Base-by-base conservation (phyloP, 2,888 invertebrate species). In the Camptogramma bilineatum region DNA sequence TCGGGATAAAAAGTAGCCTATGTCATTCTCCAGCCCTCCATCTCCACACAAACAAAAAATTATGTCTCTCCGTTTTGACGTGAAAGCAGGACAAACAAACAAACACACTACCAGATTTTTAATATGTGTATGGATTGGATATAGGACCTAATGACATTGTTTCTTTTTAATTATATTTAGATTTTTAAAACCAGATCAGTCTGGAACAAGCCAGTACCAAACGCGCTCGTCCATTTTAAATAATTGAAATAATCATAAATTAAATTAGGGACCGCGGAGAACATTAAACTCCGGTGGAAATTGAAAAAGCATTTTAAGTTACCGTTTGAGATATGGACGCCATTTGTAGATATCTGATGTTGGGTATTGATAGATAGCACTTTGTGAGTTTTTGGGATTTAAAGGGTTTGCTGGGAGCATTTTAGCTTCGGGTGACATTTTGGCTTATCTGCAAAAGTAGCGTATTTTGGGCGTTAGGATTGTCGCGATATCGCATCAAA, bases 161-260 rank as follows among this genome's bases (percentile, higher is more conserved):
- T n/a, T n/a, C n/a, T n/a, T 1, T 8, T 9, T 10, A 9, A 31
- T 31, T 16, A 44, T 48, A 39, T 53, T 52, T n/a, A 42, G 10
- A 10, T 48, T 47, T 21, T 24, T 28, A 44, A 52, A 39, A 44
- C 17, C 50, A 50, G 66, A 9, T 19, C 62, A 48, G 39, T 42
- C 54, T 42, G 54, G 62, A 64, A 64, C 42, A 62, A 46, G 3
- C 51, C 70, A 54, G 65, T 63, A 46, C 58, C 60, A 60, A 61
- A 31, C 31, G 34, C 60, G 34, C 54, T 50, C 42, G 17, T 62
- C 60, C 57, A 53, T 67, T 69, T 69, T 56, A 69, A 74, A 80
- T 84, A 84, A 88, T 85, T 85, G 83, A 82, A 82, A 86, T 83
- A 84, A 84, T 84, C 86, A 84, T 87, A 87, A 87, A 87, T 87